phyloP scores from a whole-genome alignment of 2,113 vertebrate species.

The Caretta caretta region DNA sequence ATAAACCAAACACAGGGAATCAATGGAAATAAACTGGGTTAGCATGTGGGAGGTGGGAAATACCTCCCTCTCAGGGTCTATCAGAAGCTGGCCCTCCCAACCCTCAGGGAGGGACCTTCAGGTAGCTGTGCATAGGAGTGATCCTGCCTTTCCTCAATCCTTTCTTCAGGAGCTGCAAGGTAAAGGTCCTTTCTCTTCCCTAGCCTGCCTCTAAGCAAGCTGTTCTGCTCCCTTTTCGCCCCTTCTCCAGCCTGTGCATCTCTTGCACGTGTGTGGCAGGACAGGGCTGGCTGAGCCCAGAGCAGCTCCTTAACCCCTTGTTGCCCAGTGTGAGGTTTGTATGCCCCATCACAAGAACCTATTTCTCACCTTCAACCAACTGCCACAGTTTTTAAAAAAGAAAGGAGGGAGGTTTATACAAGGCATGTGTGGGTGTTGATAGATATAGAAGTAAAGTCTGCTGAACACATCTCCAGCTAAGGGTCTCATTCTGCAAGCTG shows the following conservation, averaged over 20 bases:
- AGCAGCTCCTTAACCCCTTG: neutral
- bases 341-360: neutral
- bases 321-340: neutral
- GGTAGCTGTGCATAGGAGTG: neutral
- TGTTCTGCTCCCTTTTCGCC: neutral
- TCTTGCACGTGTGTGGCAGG: neutral
- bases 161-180: neutral
- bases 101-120: neutral
- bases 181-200: neutral
- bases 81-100: neutral
- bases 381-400: conserved; percentile 45
- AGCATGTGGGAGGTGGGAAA: neutral
- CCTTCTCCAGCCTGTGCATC: neutral
- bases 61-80: neutral
- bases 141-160: neutral
- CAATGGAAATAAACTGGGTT: neutral
- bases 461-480: conserved; percentile 34
- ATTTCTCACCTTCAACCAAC: neutral
- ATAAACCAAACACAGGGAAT: neutral
- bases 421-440: neutral
- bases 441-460: conserved; percentile 29
- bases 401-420: conserved; percentile 12
- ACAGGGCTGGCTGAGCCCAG: neutral
- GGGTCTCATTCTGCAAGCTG: conserved; percentile 71
- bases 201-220: neutral